phyloP scores from a whole-genome alignment of 2,113 vertebrate genomes.

The Leucopsar rothschildi region DNA sequence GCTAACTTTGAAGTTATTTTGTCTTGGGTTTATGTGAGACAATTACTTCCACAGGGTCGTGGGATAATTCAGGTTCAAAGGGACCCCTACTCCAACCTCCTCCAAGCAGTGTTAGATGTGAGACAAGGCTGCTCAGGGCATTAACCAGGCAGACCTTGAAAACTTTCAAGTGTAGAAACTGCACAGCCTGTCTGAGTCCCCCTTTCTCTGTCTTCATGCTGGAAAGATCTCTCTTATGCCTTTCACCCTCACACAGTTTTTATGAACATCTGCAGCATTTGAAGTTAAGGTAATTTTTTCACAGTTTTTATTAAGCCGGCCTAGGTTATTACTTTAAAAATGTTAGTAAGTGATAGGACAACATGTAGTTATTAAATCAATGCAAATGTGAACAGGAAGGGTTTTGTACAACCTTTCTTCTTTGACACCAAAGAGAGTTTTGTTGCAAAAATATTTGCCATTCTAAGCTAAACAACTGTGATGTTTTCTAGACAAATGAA shows the following conservation, averaged over 20 bases:
- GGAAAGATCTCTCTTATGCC: background rate
- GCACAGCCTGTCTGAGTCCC: background rate
- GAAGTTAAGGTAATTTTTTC: background rate
- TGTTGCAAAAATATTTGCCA: background rate
- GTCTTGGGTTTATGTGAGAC: background rate
- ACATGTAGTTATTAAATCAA: background rate
- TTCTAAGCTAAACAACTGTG: background rate
- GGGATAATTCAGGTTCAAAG: constrained; percentile 31
- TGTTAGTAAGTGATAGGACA: background rate
- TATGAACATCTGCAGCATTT: background rate
- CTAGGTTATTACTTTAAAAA: background rate
- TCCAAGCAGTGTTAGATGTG: background rate
- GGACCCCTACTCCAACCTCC: background rate
- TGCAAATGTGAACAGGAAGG: background rate
- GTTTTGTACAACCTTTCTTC: background rate
- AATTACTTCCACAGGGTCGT: background rate
- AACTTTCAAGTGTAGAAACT: background rate
- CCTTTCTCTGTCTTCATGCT: background rate
- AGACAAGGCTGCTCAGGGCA: background rate
- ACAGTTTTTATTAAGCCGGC: background rate
- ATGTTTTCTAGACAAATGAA: background rate
- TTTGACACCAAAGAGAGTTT: background rate
- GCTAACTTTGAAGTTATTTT: constrained; percentile 16
- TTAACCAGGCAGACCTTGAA: background rate
- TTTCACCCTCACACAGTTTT: background rate